These are phyloP conservation scores for Philereme transversata DNA, from an alignment of 2,888 invertebrate genomes.

Conservation along the genomic window DNA sequence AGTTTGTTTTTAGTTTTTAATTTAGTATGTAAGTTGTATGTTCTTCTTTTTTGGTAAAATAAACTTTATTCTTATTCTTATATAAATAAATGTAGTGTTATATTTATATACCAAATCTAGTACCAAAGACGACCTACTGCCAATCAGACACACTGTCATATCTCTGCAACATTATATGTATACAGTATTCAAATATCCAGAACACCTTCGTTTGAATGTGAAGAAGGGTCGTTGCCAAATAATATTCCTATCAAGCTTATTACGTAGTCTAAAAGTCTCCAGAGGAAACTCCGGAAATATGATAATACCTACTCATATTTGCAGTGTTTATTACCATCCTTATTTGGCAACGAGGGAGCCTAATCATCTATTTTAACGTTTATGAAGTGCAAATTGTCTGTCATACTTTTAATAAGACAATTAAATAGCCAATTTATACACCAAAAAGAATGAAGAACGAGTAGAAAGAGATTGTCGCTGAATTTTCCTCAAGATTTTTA, in stretches of 20 bases:
- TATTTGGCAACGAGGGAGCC: conserved; percentile 64
- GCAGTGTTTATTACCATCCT: conserved; percentile 61
- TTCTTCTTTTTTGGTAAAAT: too few relatives aligned
- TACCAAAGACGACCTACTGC: too few relatives aligned
- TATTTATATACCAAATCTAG: too few relatives aligned
- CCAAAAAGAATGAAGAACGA: conserved; percentile 70
- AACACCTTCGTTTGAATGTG: background rate
- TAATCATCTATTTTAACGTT: conserved; percentile 80
- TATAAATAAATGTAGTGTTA: too few relatives aligned
- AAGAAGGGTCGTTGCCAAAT: background rate
- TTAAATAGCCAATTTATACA: conserved; percentile 77
- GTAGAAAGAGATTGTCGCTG: conserved; percentile 3
- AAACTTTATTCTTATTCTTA: too few relatives aligned
- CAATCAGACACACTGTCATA: too few relatives aligned
- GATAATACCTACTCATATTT: conserved; percentile 60
- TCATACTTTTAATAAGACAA: conserved; percentile 75
- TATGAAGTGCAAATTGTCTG: conserved; percentile 82
- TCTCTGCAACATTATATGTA: too few relatives aligned
- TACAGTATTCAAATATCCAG: too few relatives aligned
- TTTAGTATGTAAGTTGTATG: too few relatives aligned
- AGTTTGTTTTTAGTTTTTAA: too few relatives aligned
- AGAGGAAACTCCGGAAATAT: conserved; percentile 39
- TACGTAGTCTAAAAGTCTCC: background rate
- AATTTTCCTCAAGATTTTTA: conserved; percentile 9
- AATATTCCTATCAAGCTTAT: conserved; percentile 8